A percentile compares a stretch with the other conserved stretches of the same genome.
These are phyloP conservation scores for Athalia rosae DNA, from an alignment of 2,888 invertebrate genomes.

Conservation along the genomic window DNA sequence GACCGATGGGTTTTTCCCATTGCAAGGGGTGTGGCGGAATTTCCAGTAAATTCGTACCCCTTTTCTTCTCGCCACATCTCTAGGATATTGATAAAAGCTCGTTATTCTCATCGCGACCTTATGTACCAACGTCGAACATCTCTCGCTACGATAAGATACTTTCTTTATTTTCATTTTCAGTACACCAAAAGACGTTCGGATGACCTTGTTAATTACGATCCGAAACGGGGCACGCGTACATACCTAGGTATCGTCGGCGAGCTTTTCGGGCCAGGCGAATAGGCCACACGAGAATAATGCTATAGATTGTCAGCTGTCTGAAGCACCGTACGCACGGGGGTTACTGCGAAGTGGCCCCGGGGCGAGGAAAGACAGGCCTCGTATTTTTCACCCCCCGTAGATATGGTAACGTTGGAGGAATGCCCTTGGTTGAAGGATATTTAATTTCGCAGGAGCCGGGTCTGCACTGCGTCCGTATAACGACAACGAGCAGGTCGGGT, in stretches of 20 bases:
- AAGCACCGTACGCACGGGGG: conserved; percentile 26
- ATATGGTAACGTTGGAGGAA: background rate
- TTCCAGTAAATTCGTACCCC: background rate
- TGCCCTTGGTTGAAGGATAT: conserved; percentile 11
- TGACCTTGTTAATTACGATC: conserved; percentile 3
- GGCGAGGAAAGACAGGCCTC: conserved; percentile 1
- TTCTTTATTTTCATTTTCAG: too few relatives aligned
- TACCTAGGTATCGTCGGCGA: conserved; percentile 11
- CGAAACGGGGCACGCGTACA: background rate
- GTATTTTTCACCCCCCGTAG: background rate
- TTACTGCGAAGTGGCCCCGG: conserved; percentile 6
- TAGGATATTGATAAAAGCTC: too few relatives aligned
- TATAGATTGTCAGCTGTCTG: conserved; percentile 27
- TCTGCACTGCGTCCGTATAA: too few relatives aligned
- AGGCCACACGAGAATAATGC: conserved; percentile 1
- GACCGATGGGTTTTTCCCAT: conserved; percentile 1
- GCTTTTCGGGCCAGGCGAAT: background rate
- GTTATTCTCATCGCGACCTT: too few relatives aligned
- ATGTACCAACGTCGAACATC: too few relatives aligned
- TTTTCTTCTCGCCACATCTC: too few relatives aligned
- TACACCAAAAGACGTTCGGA: background rate
- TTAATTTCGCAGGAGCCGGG: background rate
- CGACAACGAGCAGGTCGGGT: background rate
- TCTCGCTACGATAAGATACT: too few relatives aligned
- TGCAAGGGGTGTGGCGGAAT: conserved; percentile 23